Evolutionary conservation across 2,113 vertebrate genomes (phyloP), one percentile per base, ranked within the genome.

Genomic region (Lampris incognitus): DNA sequence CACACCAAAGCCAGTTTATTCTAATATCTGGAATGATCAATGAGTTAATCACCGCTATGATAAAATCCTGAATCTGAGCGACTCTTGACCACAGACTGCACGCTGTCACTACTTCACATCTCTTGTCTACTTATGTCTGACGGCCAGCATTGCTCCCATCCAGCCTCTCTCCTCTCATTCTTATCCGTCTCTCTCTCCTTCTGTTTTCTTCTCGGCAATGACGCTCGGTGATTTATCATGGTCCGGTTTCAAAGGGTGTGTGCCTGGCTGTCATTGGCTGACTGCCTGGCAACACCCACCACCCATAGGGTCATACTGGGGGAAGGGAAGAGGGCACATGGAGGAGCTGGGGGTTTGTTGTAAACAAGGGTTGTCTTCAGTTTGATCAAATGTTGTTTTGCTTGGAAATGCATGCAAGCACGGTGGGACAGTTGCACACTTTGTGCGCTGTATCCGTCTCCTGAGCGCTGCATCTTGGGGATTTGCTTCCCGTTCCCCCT

Each of bases 281-380:
- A 74, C 10, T 9, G 74, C 57, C 76, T 62, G 91, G 92, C 92
- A 93, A 93, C 94, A 89, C 94, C 93, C 87, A 88, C 81, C 44
- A 42, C 48, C 79, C 71, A 66, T 59, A 66, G 80, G 78, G 71
- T 83, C 57, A 86, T 69, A 51, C 50, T 42, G 5, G 77, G 59
- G 61, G 76, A 52, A 63, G 86, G 75, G 54, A 10, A 11, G 51
- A 50, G 72, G n/a, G 9, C 13, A 42, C 9, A 4, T 42, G 59
- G 39, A 36, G 50, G 4, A 42, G 24, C 10, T 39, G 41, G 40
- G 7, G 9, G 8, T 46, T 42, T 13, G 80, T 69, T 59, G 52
- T 69, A 89, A 89, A 86, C 74, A 74, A 40, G 52, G 3, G 46
- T 51, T 9, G 24, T 46, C 66, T 36, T 66, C 41, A 72, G 61